Conservation (phyloP, 2,797 vertebrate species). For the Macropodus opercularis region DNA sequence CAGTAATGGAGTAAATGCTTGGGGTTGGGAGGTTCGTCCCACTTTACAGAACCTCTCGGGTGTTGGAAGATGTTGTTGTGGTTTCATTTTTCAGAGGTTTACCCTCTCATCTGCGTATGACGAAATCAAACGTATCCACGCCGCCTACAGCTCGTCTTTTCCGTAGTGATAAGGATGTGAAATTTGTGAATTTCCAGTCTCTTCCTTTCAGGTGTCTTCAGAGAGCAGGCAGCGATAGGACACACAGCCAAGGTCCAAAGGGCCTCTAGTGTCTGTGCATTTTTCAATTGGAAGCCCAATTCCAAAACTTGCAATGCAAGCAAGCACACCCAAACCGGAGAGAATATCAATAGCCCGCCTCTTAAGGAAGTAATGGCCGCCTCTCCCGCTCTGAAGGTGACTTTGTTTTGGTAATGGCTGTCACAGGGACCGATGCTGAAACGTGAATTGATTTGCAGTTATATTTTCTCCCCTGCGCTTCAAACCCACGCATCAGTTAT, state of each 20-base stretch:
- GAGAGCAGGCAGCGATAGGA: conserved; percentile 2
- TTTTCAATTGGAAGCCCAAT: conserved; percentile 68
- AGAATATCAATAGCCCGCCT: conserved; percentile 77
- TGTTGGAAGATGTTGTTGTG: too few species aligned
- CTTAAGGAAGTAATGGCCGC: conserved; percentile 72
- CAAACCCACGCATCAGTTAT: conserved; percentile 72
- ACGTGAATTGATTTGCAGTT: conserved; percentile 82
- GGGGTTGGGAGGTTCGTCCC: too few species aligned
- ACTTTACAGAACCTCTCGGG: too few species aligned
- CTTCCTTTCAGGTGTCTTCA: conserved; percentile 14
- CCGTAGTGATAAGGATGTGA: neutral
- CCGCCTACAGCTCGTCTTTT: too few species aligned
- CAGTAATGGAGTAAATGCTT: too few species aligned
- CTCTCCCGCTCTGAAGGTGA: conserved; percentile 77
- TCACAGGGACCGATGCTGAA: conserved; percentile 69
- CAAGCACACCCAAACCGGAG: conserved; percentile 68
- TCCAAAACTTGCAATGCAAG: conserved; percentile 76
- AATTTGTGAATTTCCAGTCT: conserved; percentile 11
- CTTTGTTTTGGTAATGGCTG: conserved; percentile 78
- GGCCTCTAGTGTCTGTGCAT: conserved; percentile 34
- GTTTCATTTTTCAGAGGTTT: too few species aligned
- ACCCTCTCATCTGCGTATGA: too few species aligned
- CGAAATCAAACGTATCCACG: too few species aligned
- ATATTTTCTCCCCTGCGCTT: conserved; percentile 71
- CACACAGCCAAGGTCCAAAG: conserved; percentile 27